A percentile compares a stretch with the other conserved stretches of the same genome.
phyloP scores from a whole-genome alignment of 2,888 invertebrate species.

The Aricia artaxerxes region DNA sequence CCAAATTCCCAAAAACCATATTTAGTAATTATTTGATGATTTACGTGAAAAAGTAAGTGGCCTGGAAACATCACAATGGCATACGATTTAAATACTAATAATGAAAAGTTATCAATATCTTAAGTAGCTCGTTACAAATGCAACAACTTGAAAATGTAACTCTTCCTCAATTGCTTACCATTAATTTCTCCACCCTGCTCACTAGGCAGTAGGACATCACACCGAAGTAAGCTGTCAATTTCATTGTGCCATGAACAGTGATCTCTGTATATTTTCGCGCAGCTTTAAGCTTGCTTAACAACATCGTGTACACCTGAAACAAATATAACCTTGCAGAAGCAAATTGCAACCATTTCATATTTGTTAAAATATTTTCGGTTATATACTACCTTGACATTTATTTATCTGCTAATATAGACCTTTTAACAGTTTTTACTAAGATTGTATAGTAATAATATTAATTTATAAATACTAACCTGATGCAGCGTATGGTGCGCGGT shows the following conservation, averaged over 20 bases:
- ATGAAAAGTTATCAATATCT: neutral
- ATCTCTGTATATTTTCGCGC: conserved; percentile 93
- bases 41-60: no score
- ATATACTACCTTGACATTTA: no score
- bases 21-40: no score
- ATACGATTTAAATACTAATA: no score
- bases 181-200: conserved; percentile 93
- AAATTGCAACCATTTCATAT: neutral
- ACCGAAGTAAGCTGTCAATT: conserved; percentile 95
- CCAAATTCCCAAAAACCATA: no score
- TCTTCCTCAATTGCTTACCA: conserved; percentile 83
- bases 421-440: neutral
- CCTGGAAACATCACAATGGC: no score
- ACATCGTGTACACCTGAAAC: conserved; percentile 86
- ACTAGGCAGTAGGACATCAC: conserved; percentile 95
- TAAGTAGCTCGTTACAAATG: neutral
- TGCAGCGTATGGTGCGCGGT: conserved; percentile 80
- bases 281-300: conserved; percentile 87
- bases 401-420: no score
- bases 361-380: no score
- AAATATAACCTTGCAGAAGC: conserved; percentile 49
- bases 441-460: no score
- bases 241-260: conserved; percentile 92
- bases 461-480: conserved; percentile 55
- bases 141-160: neutral